phyloP scores from a whole-genome alignment of 1,140 invertebrate species.

The Platorchestia sp. region DNA sequence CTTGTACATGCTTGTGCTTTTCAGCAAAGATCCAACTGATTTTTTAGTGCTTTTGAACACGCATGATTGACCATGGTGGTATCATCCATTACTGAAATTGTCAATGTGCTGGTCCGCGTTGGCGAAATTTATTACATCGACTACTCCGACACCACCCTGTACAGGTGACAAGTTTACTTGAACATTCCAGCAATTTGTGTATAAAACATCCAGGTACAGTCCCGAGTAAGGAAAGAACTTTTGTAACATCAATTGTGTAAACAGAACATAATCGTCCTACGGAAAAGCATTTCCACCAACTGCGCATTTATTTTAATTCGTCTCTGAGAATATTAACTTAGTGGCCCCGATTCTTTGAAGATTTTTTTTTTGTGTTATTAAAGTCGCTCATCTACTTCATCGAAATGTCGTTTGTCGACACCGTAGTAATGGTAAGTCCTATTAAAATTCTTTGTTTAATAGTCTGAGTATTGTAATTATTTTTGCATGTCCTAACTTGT shows the following conservation, averaged over 20 bases:
- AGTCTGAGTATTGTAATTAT: not conserved
- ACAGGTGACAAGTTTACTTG: conserved; percentile 18
- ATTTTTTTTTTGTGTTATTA: not conserved
- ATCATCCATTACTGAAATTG: conserved; percentile 9
- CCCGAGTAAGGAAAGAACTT: conserved; percentile 29
- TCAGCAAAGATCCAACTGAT: not conserved
- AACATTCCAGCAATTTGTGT: conserved; percentile 36
- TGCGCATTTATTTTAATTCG: not conserved
- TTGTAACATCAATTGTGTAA: not conserved
- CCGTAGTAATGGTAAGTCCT: not conserved
- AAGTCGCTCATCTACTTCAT: not conserved
- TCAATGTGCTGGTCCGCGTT: conserved; percentile 50
- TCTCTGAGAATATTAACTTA: not conserved
- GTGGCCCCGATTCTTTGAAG: not conserved
- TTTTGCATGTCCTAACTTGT: too few species aligned
- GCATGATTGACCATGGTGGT: conserved; percentile 46
- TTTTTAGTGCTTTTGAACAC: not conserved
- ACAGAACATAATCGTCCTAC: not conserved
- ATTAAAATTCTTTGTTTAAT: not conserved
- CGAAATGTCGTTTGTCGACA: not conserved
- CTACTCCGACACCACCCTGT: conserved; percentile 10
- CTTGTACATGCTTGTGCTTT: not conserved
- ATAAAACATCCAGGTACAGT: conserved; percentile 53
- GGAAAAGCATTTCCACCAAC: not conserved
- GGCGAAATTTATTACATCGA: conserved; percentile 48